Evolutionary conservation across 2,797 vertebrate species (phyloP).

Genomic region (Pygocentrus nattereri): DNA sequence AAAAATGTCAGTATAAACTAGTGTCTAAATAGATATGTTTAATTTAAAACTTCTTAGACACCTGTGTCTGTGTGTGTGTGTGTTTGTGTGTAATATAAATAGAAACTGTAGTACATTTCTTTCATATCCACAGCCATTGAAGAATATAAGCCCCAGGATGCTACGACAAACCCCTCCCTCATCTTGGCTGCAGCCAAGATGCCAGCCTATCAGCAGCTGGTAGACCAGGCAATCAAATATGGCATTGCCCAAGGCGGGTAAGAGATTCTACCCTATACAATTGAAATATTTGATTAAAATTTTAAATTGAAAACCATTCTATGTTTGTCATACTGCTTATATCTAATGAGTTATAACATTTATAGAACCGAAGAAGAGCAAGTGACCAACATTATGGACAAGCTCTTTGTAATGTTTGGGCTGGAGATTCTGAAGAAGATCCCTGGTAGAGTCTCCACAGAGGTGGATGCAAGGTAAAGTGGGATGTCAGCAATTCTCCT

Average conservation of each 20-base stretch:
- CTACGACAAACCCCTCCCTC: slow-evolving; percentile 97
- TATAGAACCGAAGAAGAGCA: slow-evolving; percentile 89
- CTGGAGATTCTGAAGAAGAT: slow-evolving; percentile 96
- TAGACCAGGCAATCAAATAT: slow-evolving; percentile 90
- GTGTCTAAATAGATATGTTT: no score
- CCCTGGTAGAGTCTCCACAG: slow-evolving; percentile 95
- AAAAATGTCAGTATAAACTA: no score
- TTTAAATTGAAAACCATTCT: neutral
- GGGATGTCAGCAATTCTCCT: neutral
- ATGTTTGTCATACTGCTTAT: neutral
- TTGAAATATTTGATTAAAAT: neutral
- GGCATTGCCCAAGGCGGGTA: slow-evolving; percentile 90
- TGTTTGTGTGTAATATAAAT: no score
- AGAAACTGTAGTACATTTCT: neutral
- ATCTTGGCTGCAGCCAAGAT: slow-evolving; percentile 96
- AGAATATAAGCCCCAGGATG: slow-evolving; percentile 96
- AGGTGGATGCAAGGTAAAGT: slow-evolving; percentile 93
- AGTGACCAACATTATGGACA: slow-evolving; percentile 90
- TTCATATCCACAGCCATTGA: slow-evolving; percentile 86
- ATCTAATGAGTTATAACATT: neutral
- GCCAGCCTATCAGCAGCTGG: slow-evolving; percentile 87
- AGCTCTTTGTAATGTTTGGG: slow-evolving; percentile 94
- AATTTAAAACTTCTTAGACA: no score
- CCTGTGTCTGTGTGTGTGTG: no score
- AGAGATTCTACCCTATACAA: slow-evolving; percentile 58